phyloP scores from a whole-genome alignment of 1,140 invertebrate species.

The Pollicipes pollicipes region DNA sequence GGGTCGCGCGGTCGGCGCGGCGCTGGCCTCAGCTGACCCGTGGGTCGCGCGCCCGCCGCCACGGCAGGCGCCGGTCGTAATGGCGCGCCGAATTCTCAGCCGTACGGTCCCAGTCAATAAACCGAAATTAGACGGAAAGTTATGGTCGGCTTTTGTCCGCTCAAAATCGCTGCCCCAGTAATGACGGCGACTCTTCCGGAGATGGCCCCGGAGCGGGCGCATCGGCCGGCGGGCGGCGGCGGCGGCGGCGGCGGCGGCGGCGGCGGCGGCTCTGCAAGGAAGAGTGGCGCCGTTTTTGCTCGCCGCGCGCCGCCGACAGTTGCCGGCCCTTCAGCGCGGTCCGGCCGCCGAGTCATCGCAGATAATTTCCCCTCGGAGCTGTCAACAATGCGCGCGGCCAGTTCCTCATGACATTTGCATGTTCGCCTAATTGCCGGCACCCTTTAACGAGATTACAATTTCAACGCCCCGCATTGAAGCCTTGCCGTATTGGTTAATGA shows the following conservation, averaged over 20 bases:
- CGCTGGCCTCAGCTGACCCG: not conserved
- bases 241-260: no score
- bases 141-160: not conserved
- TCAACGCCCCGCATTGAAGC: not conserved
- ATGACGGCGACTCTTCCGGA: not conserved
- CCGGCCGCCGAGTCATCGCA: not conserved
- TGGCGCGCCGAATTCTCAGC: no score
- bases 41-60: not conserved
- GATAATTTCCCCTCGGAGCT: not conserved
- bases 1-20: not conserved
- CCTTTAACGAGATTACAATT: constrained; percentile 2
- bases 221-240: no score
- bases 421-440: not conserved
- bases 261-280: not conserved
- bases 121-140: not conserved
- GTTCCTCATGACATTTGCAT: not conserved
- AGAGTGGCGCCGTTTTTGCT: not conserved
- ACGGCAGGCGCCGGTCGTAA: not conserved
- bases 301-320: not conserved
- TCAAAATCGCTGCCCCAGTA: not conserved
- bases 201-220: no score
- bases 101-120: not conserved
- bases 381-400: not conserved
- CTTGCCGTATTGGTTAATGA: not conserved
- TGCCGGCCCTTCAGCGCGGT: no score